Percentiles rank a stretch among this genome's conserved stretches.
Evolutionary conservation across 2,113 vertebrate genomes (phyloP).

Genomic region (Psettodes erumei): DNA sequence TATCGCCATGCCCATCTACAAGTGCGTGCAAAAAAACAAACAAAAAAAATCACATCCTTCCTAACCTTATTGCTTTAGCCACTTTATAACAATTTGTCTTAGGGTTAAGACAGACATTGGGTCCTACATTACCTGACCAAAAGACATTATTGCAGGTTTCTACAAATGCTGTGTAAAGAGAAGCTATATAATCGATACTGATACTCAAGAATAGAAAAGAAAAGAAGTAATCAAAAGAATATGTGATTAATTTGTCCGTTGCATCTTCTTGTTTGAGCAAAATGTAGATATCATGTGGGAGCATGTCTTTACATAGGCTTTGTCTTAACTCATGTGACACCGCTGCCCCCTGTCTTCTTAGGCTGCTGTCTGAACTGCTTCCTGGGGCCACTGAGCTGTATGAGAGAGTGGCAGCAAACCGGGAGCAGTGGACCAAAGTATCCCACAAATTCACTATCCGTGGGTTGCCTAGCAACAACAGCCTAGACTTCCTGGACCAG

Average conservation of each 20-base stretch:
- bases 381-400: constrained; percentile 90
- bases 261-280: neutral
- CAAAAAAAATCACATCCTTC: neutral
- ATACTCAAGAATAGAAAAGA: neutral
- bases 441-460: constrained; percentile 97
- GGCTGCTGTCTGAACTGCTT: constrained; percentile 93
- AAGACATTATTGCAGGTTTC: neutral
- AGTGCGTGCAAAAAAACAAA: constrained; percentile 83
- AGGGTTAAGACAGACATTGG: constrained; percentile 2
- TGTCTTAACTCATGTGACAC: neutral
- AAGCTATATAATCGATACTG: neutral
- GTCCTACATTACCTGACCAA: no score
- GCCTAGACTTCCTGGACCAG: constrained; percentile 96
- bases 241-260: neutral
- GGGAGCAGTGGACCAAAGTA: constrained; percentile 96
- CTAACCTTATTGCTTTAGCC: neutral
- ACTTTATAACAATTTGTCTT: neutral
- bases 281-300: neutral
- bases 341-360: constrained; percentile 56
- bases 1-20: constrained; percentile 98
- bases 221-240: neutral
- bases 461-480: constrained; percentile 97
- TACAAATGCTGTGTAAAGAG: neutral
- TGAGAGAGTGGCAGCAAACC: constrained; percentile 92
- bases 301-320: neutral